These are phyloP conservation scores for Dynastes maya DNA, from an alignment of 2,888 invertebrate genomes.

Conservation along the genomic window DNA sequence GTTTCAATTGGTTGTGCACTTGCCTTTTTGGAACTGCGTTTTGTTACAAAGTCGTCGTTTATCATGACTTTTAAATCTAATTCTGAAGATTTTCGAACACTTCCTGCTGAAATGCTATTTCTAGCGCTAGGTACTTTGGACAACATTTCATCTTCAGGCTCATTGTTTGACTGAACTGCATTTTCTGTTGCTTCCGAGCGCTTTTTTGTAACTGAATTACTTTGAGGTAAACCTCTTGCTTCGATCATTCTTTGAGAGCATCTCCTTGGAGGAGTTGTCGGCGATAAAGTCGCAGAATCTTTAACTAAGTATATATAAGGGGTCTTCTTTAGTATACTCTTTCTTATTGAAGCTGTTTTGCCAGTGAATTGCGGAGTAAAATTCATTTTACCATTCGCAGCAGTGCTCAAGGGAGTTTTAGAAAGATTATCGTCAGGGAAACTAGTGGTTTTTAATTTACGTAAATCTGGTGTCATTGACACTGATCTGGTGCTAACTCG, in stretches of 20 bases:
- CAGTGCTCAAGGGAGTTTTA: background rate
- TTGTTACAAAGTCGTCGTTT: slow-evolving; percentile 2
- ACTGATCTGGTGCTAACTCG: too few species aligned
- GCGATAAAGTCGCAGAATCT: background rate
- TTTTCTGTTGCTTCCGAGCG: background rate
- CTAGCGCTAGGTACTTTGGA: background rate
- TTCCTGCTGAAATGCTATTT: background rate
- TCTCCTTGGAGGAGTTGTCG: background rate
- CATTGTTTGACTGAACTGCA: background rate
- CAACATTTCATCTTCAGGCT: background rate
- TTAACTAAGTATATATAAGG: background rate
- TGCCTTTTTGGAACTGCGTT: background rate
- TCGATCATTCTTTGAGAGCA: background rate
- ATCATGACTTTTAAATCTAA: background rate
- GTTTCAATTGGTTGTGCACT: background rate
- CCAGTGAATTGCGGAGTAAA: background rate
- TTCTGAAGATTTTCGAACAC: background rate
- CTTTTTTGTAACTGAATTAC: background rate
- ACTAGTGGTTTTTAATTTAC: background rate
- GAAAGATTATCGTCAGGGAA: background rate
- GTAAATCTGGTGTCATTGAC: background rate
- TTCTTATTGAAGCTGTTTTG: too few species aligned
- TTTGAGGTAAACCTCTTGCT: background rate
- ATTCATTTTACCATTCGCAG: background rate
- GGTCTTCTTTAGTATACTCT: background rate